Percentiles rank a stretch among this genome's conserved stretches.
Conservation (phyloP, 2,113 vertebrate species). For the Tamias sibiricus region DNA sequence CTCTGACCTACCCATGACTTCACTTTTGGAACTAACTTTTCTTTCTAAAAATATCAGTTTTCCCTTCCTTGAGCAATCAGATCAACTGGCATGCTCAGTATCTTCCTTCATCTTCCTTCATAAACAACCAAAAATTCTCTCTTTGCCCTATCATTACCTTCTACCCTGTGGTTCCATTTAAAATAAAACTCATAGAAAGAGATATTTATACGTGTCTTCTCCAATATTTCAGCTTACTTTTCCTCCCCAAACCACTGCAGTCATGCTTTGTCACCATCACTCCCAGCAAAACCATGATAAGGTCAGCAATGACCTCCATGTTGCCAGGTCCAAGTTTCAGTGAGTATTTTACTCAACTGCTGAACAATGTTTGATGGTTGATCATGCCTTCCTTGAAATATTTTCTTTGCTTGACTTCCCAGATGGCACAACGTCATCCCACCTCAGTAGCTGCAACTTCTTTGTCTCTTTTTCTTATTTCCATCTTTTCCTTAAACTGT, state of each 20-base stretch:
- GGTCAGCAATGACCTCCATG: neutral
- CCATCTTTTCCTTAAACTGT: neutral
- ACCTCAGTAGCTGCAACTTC: neutral
- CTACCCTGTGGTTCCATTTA: neutral
- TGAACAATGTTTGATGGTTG: neutral
- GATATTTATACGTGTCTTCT: neutral
- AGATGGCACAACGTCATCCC: neutral
- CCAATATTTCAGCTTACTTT: neutral
- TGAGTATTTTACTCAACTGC: neutral
- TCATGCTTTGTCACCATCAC: neutral
- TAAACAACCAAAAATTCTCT: neutral
- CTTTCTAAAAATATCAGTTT: conserved; percentile 35
- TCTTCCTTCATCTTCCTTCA: neutral
- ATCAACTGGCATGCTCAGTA: neutral
- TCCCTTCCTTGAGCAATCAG: neutral
- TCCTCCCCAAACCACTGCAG: neutral
- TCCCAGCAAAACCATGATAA: neutral
- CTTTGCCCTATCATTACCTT: neutral
- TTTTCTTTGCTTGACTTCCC: neutral
- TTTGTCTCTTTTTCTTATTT: neutral
- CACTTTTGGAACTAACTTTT: neutral
- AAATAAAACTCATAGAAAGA: neutral
- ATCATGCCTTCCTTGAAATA: neutral
- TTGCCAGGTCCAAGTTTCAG: neutral
- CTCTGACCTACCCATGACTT: neutral